Evolutionary conservation across 92 coral and sea anemone species (phyloP).

Genomic region (Parazoanthus swiftii): DNA sequence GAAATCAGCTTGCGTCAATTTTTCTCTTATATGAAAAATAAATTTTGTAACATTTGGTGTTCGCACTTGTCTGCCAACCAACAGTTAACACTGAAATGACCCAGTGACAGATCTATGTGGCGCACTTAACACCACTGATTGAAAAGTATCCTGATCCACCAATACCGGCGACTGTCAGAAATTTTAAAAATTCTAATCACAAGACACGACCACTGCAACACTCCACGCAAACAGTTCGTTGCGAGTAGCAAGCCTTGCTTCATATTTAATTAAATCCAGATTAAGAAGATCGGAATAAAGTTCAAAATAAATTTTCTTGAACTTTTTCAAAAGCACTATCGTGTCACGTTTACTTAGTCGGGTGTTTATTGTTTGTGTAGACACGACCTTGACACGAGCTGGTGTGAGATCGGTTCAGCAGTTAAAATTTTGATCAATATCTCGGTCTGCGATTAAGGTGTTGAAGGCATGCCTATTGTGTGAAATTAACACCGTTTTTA

Average conservation of each 20-base stretch:
- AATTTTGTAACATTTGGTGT: not conserved
- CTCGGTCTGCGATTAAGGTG: not conserved
- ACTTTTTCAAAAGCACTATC: not conserved
- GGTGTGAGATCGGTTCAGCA: not conserved
- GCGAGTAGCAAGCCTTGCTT: not conserved
- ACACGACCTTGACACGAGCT: not conserved
- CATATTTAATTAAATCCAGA: not conserved
- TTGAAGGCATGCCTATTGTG: not conserved
- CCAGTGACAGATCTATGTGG: not conserved
- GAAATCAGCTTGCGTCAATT: not conserved
- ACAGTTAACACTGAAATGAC: not conserved
- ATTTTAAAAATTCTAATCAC: not conserved
- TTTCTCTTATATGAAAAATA: not conserved
- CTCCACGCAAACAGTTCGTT: not conserved
- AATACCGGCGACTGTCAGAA: not conserved
- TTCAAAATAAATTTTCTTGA: not conserved
- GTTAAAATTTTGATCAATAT: conserved; percentile 15
- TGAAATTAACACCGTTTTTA: conserved; percentile 8
- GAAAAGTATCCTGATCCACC: not conserved
- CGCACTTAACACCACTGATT: not conserved
- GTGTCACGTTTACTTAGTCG: not conserved
- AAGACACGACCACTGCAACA: not conserved
- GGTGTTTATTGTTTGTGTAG: conserved; percentile 27
- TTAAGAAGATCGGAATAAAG: not conserved
- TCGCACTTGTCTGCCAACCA: not conserved